Percentiles rank a stretch among this genome's conserved stretches.
Evolutionary conservation across 2,888 invertebrate genomes (phyloP).

Genomic region (Cryptus armator): DNA sequence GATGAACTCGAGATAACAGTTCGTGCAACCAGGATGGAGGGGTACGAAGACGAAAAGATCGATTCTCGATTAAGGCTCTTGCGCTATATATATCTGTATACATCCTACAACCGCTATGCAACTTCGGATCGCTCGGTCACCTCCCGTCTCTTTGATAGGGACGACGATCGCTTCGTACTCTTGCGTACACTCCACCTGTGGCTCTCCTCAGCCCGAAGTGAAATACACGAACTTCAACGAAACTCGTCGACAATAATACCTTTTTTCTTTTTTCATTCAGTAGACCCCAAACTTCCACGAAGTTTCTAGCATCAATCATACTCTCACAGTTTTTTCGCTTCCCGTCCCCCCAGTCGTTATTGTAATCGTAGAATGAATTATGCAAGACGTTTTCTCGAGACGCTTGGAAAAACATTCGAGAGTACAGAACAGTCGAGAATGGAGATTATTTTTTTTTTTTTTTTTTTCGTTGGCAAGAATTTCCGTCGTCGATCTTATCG

Average conservation of each 20-base stretch:
- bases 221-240: slow-evolving; percentile 12
- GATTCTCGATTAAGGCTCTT: slow-evolving; percentile 43
- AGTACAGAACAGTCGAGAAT: neutral
- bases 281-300: neutral
- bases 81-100: slow-evolving; percentile 3
- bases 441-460: neutral
- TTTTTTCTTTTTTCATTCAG: neutral
- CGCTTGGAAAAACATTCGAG: neutral
- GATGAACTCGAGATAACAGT: slow-evolving; percentile 45
- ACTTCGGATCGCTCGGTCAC: neutral
- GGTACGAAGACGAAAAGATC: slow-evolving; percentile 16
- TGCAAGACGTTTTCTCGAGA: neutral
- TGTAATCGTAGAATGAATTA: slow-evolving; percentile 3
- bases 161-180: slow-evolving; percentile 23
- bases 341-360: neutral
- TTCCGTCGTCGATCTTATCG: neutral
- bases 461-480: neutral
- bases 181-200: slow-evolving; percentile 47
- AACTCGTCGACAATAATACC: slow-evolving; percentile 9
- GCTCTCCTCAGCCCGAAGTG: slow-evolving; percentile 16
- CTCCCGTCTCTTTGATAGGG: slow-evolving; percentile 12
- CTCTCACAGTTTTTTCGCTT: neutral
- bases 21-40: neutral
- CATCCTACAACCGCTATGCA: neutral
- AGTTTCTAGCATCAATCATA: slow-evolving; percentile 6